Conservation (phyloP, 2,797 vertebrate species). For the Peromyscus nudipes region DNA sequence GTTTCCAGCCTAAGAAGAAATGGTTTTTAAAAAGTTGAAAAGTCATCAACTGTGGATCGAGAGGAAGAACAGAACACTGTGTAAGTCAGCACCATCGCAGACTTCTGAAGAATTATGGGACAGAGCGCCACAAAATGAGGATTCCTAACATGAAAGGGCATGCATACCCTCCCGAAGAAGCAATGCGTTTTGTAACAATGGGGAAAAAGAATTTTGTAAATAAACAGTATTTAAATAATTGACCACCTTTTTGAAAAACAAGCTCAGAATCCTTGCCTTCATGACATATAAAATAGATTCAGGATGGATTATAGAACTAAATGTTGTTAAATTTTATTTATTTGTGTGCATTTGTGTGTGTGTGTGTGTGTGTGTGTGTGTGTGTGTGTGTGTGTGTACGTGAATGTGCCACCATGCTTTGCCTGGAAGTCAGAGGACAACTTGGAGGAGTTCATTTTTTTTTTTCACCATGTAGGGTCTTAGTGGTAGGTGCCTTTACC, state of each 20-base stretch:
- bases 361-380: background rate
- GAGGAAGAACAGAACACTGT: background rate
- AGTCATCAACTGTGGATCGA: background rate
- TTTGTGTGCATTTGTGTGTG: background rate
- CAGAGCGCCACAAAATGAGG: slow-evolving; percentile 49
- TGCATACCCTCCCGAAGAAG: slow-evolving; percentile 10
- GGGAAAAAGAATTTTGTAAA: slow-evolving; percentile 22
- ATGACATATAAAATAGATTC: slow-evolving; percentile 53
- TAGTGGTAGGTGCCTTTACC: background rate
- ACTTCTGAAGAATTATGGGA: background rate
- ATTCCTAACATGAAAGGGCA: slow-evolving; percentile 43
- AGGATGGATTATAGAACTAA: slow-evolving; percentile 18
- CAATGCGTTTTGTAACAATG: background rate
- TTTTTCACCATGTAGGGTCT: background rate
- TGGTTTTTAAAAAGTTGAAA: slow-evolving; percentile 1
- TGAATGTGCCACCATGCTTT: background rate
- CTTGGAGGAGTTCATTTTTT: background rate
- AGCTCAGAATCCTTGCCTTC: slow-evolving; percentile 50
- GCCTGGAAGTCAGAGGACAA: background rate
- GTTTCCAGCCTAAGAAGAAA: background rate
- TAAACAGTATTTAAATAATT: slow-evolving; percentile 53
- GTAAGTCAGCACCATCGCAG: slow-evolving; percentile 22
- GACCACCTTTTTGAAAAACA: slow-evolving; percentile 57
- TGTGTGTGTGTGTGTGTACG: background rate
- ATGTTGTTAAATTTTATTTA: background rate